These are phyloP conservation scores for Oncorhynchus masou DNA, from an alignment of 2,113 vertebrate genomes.

Conservation along the genomic window DNA sequence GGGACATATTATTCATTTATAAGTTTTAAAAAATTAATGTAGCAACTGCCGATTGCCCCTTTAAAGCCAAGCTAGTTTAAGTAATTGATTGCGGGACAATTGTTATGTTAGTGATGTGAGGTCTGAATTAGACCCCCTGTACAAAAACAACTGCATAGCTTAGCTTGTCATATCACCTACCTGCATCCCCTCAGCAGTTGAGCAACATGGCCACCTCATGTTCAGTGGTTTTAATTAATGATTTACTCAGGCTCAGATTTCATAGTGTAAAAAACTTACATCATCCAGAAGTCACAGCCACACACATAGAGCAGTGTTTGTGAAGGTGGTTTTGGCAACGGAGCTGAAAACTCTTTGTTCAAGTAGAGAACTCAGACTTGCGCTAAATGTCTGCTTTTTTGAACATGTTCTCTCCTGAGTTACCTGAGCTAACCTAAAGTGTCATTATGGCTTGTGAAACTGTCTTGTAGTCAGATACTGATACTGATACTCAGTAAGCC, in stretches of 20 bases:
- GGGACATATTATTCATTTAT: not conserved
- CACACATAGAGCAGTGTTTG: not conserved
- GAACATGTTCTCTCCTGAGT: constrained; percentile 39
- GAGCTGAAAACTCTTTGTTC: constrained; percentile 20
- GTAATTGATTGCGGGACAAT: too few species aligned
- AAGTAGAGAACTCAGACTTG: not conserved
- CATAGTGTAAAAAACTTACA: not conserved
- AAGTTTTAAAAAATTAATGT: not conserved
- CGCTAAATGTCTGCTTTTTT: constrained; percentile 11
- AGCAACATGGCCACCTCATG: not conserved
- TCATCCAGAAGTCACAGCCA: constrained; percentile 15
- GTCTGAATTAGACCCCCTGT: too few species aligned
- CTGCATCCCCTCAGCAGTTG: not conserved
- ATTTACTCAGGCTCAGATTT: not conserved
- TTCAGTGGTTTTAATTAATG: constrained; percentile 30
- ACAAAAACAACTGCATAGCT: too few species aligned
- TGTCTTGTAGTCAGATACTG: not conserved
- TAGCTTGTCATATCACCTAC: too few species aligned
- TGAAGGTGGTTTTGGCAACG: not conserved
- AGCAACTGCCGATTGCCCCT: too few species aligned
- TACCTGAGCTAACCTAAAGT: constrained; percentile 14
- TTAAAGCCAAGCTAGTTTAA: not conserved
- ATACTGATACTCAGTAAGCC: constrained; percentile 1
- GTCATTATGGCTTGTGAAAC: not conserved
- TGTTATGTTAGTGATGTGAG: too few species aligned